These are phyloP conservation scores for Chymomyza costata DNA, from an alignment of 1,140 invertebrate species.

Conservation along the genomic window DNA sequence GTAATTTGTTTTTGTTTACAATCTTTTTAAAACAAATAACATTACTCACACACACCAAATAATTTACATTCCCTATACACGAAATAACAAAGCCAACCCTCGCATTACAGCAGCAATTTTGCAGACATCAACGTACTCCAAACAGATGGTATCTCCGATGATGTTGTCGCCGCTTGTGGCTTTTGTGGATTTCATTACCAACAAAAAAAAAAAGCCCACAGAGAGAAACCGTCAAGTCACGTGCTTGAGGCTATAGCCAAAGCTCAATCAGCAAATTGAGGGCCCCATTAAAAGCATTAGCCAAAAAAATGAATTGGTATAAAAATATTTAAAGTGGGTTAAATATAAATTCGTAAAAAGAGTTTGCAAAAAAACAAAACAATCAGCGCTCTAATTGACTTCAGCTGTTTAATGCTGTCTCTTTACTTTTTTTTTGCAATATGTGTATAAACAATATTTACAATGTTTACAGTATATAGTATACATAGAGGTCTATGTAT, in stretches of 20 bases:
- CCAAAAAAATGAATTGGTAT: too few relatives aligned
- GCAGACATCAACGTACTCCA: conserved; percentile 39
- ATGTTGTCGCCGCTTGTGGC: conserved; percentile 4
- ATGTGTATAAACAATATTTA: too few relatives aligned
- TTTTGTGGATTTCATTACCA: conserved; percentile 28
- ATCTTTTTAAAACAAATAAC: too few relatives aligned
- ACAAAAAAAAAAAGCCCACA: too few relatives aligned
- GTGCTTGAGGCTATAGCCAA: conserved; percentile 42
- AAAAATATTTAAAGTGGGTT: conserved; percentile 42
- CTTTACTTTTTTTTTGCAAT: too few relatives aligned
- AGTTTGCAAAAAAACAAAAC: conserved; percentile 7
- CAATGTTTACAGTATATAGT: conserved; percentile 5
- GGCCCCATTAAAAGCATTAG: conserved; percentile 29
- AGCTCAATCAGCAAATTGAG: conserved; percentile 23
- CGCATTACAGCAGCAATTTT: conserved; percentile 27
- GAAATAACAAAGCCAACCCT: too few relatives aligned
- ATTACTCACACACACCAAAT: too few relatives aligned
- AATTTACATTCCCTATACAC: too few relatives aligned
- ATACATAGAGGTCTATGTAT: conserved; percentile 11
- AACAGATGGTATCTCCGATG: conserved; percentile 5
- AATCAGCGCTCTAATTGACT: conserved; percentile 16
- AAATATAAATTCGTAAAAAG: conserved; percentile 13
- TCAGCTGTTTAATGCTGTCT: conserved; percentile 41
- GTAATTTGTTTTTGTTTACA: too few relatives aligned
- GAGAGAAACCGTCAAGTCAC: conserved; percentile 57